A percentile compares a stretch with the other conserved stretches of the same genome.
phyloP scores from a whole-genome alignment of 2,888 invertebrate genomes.

The Ormia ochracea region DNA sequence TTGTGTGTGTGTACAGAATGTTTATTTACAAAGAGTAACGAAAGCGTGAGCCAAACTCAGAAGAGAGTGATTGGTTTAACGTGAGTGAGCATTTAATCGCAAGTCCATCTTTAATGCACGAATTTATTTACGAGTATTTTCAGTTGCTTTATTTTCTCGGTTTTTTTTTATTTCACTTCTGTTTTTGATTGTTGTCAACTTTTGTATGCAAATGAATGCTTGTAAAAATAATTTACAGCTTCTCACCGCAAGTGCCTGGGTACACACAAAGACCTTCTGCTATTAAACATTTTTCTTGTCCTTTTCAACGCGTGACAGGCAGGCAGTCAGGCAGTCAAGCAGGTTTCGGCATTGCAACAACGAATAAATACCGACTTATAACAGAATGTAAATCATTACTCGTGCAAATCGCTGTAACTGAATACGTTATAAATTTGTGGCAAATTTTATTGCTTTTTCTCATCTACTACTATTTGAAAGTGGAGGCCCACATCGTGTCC shows the following conservation, averaged over 20 bases:
- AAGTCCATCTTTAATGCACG: neutral
- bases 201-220: slow-evolving; percentile 16
- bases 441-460: neutral
- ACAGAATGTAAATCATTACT: slow-evolving; percentile 4
- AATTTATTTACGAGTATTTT: neutral
- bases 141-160: neutral
- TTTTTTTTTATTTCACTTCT: neutral
- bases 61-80: too few species aligned
- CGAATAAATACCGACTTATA: slow-evolving; percentile 19
- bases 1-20: too few species aligned
- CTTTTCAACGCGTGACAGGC: neutral
- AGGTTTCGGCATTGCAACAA: slow-evolving; percentile 23
- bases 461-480: neutral
- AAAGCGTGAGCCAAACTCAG: too few species aligned
- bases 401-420: neutral
- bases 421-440: slow-evolving; percentile 16
- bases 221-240: neutral
- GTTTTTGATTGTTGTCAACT: slow-evolving; percentile 12
- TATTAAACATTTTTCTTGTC: neutral
- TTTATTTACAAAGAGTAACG: too few species aligned
- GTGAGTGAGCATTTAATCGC: too few species aligned
- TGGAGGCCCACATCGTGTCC: neutral
- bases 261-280: neutral
- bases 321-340: neutral
- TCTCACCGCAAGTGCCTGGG: neutral